Evolutionary conservation across 2,797 vertebrate species (phyloP).

Genomic region (Diplodus puntazzo): DNA sequence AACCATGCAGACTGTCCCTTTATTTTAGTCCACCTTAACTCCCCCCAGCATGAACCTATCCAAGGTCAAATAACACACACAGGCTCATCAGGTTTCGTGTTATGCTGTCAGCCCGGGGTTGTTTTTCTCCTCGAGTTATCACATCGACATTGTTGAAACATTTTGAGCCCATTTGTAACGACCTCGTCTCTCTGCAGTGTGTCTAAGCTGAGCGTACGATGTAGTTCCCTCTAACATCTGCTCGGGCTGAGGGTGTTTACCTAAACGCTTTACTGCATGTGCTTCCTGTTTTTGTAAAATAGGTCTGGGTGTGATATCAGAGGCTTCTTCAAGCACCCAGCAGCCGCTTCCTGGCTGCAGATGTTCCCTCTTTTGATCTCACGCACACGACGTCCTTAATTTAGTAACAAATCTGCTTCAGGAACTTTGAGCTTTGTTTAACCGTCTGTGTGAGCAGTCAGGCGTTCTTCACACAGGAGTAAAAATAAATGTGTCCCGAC

Average conservation of each 20-base stretch:
- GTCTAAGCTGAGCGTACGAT: accelerated
- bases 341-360: slow-evolving; percentile 3
- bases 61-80: not conserved
- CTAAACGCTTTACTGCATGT: not conserved
- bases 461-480: not conserved
- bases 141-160: not conserved
- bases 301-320: accelerated
- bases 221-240: not conserved
- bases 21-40: no score
- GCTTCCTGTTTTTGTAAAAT: slow-evolving; percentile 26
- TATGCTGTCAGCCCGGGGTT: no score
- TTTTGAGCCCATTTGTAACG: no score
- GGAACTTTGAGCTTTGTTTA: not conserved
- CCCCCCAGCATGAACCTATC: not conserved
- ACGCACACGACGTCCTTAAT: no score
- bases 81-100: not conserved
- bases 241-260: accelerated
- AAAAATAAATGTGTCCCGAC: no score
- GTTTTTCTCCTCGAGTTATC: no score
- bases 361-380: not conserved
- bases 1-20: no score
- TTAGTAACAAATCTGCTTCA: not conserved
- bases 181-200: not conserved
- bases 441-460: not conserved
- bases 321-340: not conserved